Evolutionary conservation across 2,888 invertebrate genomes (phyloP).

Genomic region (Nymphalis urticae): DNA sequence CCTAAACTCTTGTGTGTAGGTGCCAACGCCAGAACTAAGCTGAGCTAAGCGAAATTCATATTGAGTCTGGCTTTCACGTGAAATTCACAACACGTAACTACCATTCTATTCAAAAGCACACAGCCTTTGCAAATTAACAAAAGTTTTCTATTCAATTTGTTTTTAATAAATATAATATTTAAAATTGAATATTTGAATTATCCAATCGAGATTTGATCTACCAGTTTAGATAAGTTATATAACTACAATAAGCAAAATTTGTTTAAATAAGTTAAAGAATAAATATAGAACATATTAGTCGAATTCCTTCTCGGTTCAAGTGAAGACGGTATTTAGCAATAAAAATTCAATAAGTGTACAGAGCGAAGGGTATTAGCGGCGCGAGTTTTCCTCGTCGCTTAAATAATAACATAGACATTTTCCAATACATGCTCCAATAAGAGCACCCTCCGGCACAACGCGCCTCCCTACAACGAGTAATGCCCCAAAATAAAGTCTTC

Average conservation of each 20-base stretch:
- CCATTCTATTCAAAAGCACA: conserved; percentile 2
- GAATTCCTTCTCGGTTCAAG: conserved; percentile 15
- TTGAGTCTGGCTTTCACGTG: conserved; percentile 9
- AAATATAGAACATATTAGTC: background rate
- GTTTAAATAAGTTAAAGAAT: background rate
- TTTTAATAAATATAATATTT: background rate
- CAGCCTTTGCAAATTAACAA: conserved; percentile 33
- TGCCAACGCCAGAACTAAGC: conserved; percentile 22
- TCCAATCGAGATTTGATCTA: background rate
- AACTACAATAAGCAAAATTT: background rate
- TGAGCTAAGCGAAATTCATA: conserved; percentile 22
- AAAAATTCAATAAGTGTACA: conserved; percentile 59
- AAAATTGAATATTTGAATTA: background rate
- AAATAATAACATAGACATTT: conserved; percentile 75
- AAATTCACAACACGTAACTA: conserved; percentile 12
- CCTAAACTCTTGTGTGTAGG: conserved; percentile 16
- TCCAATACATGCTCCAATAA: conserved; percentile 69
- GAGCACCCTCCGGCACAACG: conserved; percentile 44
- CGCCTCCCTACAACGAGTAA: conserved; percentile 20
- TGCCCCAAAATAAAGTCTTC: conserved; percentile 27
- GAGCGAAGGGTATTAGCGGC: conserved; percentile 66
- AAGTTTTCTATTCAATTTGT: background rate
- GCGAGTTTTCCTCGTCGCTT: conserved; percentile 62
- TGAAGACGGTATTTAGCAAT: conserved; percentile 64
- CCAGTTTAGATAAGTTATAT: too few species aligned